These are phyloP conservation scores for Aurelia aurita DNA, from an alignment of 30 jellyfish, hydroid and myxozoan species.

Conservation along the genomic window DNA sequence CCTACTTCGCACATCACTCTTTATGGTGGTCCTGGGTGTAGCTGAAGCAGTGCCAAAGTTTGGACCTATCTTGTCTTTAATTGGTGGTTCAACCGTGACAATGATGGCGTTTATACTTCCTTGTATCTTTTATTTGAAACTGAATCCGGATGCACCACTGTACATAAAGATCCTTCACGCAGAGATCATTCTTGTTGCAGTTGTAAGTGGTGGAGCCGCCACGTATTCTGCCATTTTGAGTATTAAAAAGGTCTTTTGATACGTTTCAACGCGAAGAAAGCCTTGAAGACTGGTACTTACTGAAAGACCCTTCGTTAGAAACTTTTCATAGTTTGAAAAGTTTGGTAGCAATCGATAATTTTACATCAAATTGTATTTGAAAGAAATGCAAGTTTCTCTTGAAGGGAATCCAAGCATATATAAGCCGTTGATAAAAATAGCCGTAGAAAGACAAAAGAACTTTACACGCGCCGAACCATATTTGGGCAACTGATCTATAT, in stretches of 20 bases:
- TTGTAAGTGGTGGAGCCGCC: constrained; percentile 83
- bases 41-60: constrained; percentile 95
- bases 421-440: too few relatives aligned
- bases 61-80: constrained; percentile 78
- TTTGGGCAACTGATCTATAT: too few relatives aligned
- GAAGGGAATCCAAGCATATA: too few relatives aligned
- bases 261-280: not conserved
- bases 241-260: constrained; percentile 51
- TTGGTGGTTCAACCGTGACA: constrained; percentile 98
- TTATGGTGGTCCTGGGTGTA: constrained; percentile 69
- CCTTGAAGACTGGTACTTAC: too few relatives aligned
- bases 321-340: too few relatives aligned
- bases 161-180: constrained; percentile 70
- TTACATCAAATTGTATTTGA: too few relatives aligned
- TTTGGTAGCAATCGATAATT: too few relatives aligned
- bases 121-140: constrained; percentile 67
- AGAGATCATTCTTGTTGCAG: constrained; percentile 78
- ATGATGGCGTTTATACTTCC: constrained; percentile 93
- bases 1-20: constrained; percentile 56
- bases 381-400: too few relatives aligned
- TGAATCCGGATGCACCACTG: constrained; percentile 57
- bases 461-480: too few relatives aligned
- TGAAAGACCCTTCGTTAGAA: too few relatives aligned
- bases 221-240: constrained; percentile 80
- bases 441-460: too few relatives aligned